Base-by-base conservation (phyloP, 2,888 invertebrate species). In the Seladonia tumulorum region DNA sequence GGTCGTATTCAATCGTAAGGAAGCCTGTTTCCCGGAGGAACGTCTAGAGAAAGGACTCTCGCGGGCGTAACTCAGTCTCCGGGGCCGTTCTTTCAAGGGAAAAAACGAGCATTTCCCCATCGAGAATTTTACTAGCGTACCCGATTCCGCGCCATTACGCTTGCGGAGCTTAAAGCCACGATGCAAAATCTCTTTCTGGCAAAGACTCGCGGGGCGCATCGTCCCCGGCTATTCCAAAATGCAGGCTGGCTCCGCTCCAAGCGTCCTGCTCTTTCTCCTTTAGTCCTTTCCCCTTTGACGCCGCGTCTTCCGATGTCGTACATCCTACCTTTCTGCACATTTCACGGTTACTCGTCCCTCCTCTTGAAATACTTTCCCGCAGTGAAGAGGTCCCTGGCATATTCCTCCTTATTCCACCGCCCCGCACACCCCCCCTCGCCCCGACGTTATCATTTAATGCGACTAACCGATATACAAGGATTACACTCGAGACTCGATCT, bases 171-270 rank as follows among this genome's bases (percentile, higher is more conserved):
- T 91, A 87, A 87, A 87, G 88, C 86, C 83, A 83, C 82, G 82
- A 89, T 88, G 85, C 76, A 85, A 89, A 91, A 87, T 90, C 87
- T 90, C 90, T 87, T 89, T 91, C 90, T 90, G 90, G 91, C 88
- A 89, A 87, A 87, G 81, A 87, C 80, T 68, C 63, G 83, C 76
- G 22, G 60, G 22, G 60, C 29, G 29, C 74, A 66, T 70, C 84
- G 72, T 80, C 82, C 78, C 79, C 83, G 76, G 49, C 83, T 81
- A 88, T 88, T 87, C 83, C 77, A 85, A 90, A 90, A 90, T 89
- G 82, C 83, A 86, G 70, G 79, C 84, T 91, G 90, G 90, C 90
- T 75, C 57, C 2, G 83, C 75, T 91, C 91, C 90, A 91, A 84
- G 78, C 73, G 77, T 81, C 79, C 85, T 85, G 76, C 76, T 83